Base-by-base conservation (phyloP, 2,888 invertebrate genomes). In the Neoscelio sp. region DNA sequence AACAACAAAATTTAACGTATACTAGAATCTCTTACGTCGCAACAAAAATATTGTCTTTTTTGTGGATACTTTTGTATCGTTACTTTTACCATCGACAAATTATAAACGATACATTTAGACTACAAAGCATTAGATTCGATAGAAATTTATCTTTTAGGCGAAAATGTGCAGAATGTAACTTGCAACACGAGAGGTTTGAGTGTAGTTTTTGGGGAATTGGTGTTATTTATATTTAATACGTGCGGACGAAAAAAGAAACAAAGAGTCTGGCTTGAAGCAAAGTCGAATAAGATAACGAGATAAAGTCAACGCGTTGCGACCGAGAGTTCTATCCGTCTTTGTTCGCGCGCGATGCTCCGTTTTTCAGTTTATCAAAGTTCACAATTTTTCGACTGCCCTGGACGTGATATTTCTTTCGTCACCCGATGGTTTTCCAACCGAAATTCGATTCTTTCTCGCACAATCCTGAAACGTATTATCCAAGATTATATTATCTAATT, bases 261-360 rank as follows among this genome's bases (percentile, higher is more conserved):
- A 62, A 73, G 46, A 52, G 40, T n/a, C 50, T 62, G n/a, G 71
- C 6, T 12, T 52, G 62, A 62, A 62, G 46, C 71, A 62, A 73
- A 73, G 71, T 71, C 71, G 71, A 71, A 48, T 42, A 13, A 50
- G 71, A 73, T 73, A 73, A 73, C 35, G 46, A 73, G 71, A 73
- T 73, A 54, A 68, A 44, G 50, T 70, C 68, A 46, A 26, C 56
- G 46, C 54, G 38, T 7, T 38, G 10, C 38, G 38, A 38, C 12
- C 38, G 38, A 38, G 30, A 35, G 10, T 23, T 40, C 38, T 5
- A 4, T 58, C 40, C 8, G 58, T 67, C 46, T 40, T 33, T 46
- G 52, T 62, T 40, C 13, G 1, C 6, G 1, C 23, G 52, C 28
- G 12, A 7, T 18, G 65, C 44, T 40, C 35, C 38, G 18, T 42